Evolutionary conservation across 2,888 invertebrate species (phyloP).

Genomic region (Synanthedon tipuliformis): DNA sequence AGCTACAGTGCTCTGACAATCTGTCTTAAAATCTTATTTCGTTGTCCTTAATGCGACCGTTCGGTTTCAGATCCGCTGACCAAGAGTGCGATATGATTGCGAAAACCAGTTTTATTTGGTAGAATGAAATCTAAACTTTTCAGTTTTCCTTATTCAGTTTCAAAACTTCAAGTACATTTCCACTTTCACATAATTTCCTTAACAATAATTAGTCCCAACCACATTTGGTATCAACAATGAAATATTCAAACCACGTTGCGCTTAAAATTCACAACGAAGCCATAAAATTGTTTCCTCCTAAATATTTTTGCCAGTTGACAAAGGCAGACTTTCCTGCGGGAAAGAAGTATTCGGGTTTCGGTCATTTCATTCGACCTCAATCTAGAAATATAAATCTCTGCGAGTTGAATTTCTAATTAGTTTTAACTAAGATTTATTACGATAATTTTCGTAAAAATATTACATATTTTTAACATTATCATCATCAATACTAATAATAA

Average conservation of each 20-base stretch:
- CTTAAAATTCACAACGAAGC: constrained; percentile 28
- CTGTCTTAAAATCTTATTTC: too few relatives aligned
- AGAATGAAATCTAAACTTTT: neutral
- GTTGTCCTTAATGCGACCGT: too few relatives aligned
- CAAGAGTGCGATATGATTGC: too few relatives aligned
- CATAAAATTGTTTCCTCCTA: constrained; percentile 29
- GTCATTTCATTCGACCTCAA: neutral
- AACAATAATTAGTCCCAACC: constrained; percentile 13
- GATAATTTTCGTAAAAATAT: too few relatives aligned
- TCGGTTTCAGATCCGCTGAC: too few relatives aligned
- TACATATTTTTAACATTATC: too few relatives aligned
- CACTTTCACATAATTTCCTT: constrained; percentile 9
- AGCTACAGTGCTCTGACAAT: too few relatives aligned
- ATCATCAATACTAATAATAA: too few relatives aligned
- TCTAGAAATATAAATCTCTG: too few relatives aligned
- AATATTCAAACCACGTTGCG: constrained; percentile 36
- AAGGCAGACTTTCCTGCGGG: neutral
- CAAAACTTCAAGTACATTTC: constrained; percentile 1
- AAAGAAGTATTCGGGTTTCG: neutral
- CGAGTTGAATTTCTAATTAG: too few relatives aligned
- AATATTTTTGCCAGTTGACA: constrained; percentile 28
- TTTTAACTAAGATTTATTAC: too few relatives aligned
- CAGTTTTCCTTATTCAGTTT: neutral
- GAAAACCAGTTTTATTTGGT: too few relatives aligned
- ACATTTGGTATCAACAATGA: constrained; percentile 11